Conservation (phyloP, 2,113 vertebrate species). For the Macrotis lagotis region DNA sequence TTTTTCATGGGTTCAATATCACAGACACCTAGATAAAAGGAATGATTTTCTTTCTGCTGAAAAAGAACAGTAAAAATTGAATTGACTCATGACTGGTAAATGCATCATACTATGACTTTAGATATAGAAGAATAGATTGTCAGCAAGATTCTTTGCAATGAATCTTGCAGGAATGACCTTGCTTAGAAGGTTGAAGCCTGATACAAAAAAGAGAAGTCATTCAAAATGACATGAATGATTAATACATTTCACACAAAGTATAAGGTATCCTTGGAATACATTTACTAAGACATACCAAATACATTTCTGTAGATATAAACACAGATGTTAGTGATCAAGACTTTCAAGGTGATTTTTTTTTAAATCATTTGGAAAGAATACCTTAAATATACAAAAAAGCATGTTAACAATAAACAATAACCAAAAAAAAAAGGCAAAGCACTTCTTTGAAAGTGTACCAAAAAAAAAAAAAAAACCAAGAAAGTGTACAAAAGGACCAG, state of each 20-base stretch:
- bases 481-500: no score
- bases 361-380: slow-evolving; percentile 51
- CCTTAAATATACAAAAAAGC: slow-evolving; percentile 55
- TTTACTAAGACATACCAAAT: slow-evolving; percentile 57
- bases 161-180: slow-evolving; percentile 54
- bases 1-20: slow-evolving; percentile 35
- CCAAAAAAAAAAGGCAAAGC: neutral
- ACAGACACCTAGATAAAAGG: slow-evolving; percentile 40
- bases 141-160: slow-evolving; percentile 60
- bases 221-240: slow-evolving; percentile 71
- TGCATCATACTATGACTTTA: slow-evolving; percentile 55
- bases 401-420: slow-evolving; percentile 37
- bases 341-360: slow-evolving; percentile 53
- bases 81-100: slow-evolving; percentile 8
- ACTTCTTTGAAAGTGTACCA: neutral
- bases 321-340: slow-evolving; percentile 53
- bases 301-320: slow-evolving; percentile 63
- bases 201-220: slow-evolving; percentile 55
- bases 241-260: slow-evolving; percentile 68
- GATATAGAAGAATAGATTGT: slow-evolving; percentile 63
- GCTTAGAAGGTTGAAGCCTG: slow-evolving; percentile 46
- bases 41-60: slow-evolving; percentile 7
- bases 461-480: no score
- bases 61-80: slow-evolving; percentile 33
- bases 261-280: slow-evolving; percentile 58